These are phyloP conservation scores for Apteryx owenii DNA, from an alignment of 2,113 vertebrate genomes.

Conservation along the genomic window DNA sequence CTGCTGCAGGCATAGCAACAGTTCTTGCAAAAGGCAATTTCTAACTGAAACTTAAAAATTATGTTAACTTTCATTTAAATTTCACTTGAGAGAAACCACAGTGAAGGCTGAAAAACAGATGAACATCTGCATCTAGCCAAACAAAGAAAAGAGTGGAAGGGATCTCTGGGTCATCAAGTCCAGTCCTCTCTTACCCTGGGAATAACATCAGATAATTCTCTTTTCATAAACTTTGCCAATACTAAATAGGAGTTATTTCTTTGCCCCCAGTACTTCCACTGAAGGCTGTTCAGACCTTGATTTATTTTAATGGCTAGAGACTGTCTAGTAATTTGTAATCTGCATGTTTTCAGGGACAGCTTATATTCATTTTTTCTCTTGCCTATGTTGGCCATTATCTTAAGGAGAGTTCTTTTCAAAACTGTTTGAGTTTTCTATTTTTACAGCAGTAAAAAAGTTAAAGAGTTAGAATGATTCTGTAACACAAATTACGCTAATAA, in stretches of 20 bases:
- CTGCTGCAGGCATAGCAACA: conserved; percentile 4
- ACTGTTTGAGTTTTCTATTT: neutral
- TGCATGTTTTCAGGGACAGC: conserved; percentile 49
- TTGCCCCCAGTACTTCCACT: conserved; percentile 57
- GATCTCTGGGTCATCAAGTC: conserved; percentile 72
- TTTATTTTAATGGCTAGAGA: conserved; percentile 63
- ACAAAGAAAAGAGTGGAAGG: conserved; percentile 36
- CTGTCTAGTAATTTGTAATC: conserved; percentile 43
- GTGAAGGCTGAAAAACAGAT: conserved; percentile 38
- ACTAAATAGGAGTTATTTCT: conserved; percentile 66
- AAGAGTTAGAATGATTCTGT: neutral
- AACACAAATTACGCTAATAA: neutral
- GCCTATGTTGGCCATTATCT: neutral
- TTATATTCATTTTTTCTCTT: conserved; percentile 35
- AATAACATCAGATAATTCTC: conserved; percentile 66
- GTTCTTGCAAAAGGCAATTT: conserved; percentile 23
- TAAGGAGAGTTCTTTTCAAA: neutral
- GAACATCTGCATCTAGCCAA: conserved; percentile 54
- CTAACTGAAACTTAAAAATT: conserved; percentile 47
- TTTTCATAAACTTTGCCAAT: conserved; percentile 61
- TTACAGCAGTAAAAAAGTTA: neutral
- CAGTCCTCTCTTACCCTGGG: conserved; percentile 51
- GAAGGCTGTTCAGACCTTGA: conserved; percentile 50
- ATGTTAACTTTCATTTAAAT: conserved; percentile 59
- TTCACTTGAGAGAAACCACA: conserved; percentile 64